Base-by-base conservation (phyloP, 2,113 vertebrate species). In the Falcunculus frontatus region DNA sequence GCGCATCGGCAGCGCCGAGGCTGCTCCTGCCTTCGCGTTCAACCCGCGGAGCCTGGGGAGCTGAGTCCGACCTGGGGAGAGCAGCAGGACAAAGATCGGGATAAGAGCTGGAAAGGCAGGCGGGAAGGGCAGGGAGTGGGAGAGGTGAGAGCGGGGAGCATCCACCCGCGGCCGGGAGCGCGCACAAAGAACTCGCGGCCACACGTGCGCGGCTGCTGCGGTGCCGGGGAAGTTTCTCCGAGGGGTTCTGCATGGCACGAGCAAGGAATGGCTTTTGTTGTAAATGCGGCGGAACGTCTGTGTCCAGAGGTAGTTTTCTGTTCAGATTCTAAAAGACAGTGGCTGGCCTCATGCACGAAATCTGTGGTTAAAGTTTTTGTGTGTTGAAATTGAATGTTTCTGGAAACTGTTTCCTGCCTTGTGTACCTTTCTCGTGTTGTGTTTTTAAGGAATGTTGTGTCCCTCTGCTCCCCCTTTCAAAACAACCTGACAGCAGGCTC, bases 211-310 rank as follows among this genome's bases (percentile, higher is more conserved):
- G 2, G 35, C 39, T 18, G 73, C 10, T 5, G 72, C 82, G 17
- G 0, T 2, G 42, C 39, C 12, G 55, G 18, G 18, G 8, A 69
- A 87, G 30, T 82, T 93, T 69, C 15, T 4, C 0, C 2, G 41
- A 22, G 50, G 37, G 42, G 55, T 6, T 30, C 30, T 3, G 55
- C 44, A 1, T 2, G 77, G 17, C 55, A 0, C 0, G 21, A 27
- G 52, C 53, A 29, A 1, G 33, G 21, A 55, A 26, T 14, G 90
- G 1, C 15, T 23, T 82, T 52, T 89, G 87, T 64, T 56, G 39
- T 1, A 3, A 46, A 2, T 0, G 59, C 8, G 0, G 0, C 0
- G 59, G 13, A 19, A 3, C 0, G 0, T 2, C 7, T 16, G 37
- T 12, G 41, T 29, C 44, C 33, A 5, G 39, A 16, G 41, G 39